Percentiles rank a stretch among this genome's conserved stretches.
phyloP scores from a whole-genome alignment of 2,113 vertebrate species.

The Eidolon helvum region DNA sequence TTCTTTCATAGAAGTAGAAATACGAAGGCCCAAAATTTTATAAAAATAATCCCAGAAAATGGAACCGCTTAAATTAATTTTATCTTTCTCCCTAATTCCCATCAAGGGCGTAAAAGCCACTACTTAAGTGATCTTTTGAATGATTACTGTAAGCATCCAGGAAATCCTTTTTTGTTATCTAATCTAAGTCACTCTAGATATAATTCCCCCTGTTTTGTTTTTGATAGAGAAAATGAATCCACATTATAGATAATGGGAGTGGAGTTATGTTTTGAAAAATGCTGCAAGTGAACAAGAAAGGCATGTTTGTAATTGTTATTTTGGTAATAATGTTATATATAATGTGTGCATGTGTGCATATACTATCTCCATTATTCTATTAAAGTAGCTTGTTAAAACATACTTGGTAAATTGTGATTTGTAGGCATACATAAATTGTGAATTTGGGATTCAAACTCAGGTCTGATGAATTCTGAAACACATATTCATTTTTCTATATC shows the following conservation, averaged over 20 bases:
- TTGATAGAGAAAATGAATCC: not conserved
- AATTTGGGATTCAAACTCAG: not conserved
- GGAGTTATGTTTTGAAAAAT: not conserved
- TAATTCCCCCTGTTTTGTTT: slow-evolving; percentile 42
- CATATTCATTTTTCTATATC: not conserved
- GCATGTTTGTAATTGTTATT: not conserved
- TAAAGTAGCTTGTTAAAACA: not conserved
- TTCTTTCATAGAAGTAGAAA: not conserved
- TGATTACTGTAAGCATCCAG: not conserved
- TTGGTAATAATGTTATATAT: not conserved
- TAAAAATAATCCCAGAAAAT: not conserved
- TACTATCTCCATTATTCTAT: too few species aligned
- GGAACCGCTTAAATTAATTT: not conserved
- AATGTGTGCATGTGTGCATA: accelerated
- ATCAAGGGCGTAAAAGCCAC: not conserved
- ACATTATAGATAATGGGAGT: not conserved
- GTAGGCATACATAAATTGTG: not conserved
- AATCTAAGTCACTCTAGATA: slow-evolving; percentile 44
- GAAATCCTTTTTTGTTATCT: slow-evolving; percentile 62
- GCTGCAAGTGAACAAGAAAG: not conserved
- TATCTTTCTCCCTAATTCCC: slow-evolving; percentile 5
- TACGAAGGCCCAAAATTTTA: not conserved
- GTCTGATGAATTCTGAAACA: too few species aligned
- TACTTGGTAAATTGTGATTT: not conserved
- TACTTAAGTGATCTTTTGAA: not conserved